Percentiles rank a stretch among this genome's conserved stretches.
Evolutionary conservation across 2,113 vertebrate species (phyloP).

Genomic region (Vireo altiloquus): DNA sequence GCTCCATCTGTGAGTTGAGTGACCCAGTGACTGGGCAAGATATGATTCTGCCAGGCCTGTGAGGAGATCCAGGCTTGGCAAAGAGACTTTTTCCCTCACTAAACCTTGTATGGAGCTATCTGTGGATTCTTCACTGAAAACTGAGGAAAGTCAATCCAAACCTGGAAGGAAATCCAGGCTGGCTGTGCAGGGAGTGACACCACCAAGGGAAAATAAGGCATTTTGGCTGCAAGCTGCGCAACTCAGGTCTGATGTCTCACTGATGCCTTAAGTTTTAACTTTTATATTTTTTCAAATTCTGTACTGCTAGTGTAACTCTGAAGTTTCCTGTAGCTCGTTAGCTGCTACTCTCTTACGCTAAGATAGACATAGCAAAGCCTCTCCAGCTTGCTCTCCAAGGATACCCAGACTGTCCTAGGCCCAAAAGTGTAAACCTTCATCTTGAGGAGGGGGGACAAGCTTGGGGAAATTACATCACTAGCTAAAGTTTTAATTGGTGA

Average conservation of each 20-base stretch:
- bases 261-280: no score
- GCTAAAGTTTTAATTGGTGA: no score
- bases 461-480: no score
- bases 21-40: neutral
- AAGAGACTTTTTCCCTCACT: neutral
- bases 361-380: no score
- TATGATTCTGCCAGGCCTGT: neutral
- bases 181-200: neutral
- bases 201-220: neutral
- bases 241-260: neutral
- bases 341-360: no score
- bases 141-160: neutral
- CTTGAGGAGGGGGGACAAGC: no score
- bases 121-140: neutral
- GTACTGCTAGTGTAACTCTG: no score
- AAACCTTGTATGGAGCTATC: neutral
- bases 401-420: no score
- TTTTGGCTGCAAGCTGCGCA: neutral
- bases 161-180: neutral
- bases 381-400: no score
- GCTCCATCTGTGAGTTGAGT: neutral
- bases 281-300: no score
- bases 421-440: no score
- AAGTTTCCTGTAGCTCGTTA: no score
- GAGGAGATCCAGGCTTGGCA: neutral